Evolutionary conservation across 2,888 invertebrate genomes (phyloP).

Genomic region (Gastrophysa polygoni): DNA sequence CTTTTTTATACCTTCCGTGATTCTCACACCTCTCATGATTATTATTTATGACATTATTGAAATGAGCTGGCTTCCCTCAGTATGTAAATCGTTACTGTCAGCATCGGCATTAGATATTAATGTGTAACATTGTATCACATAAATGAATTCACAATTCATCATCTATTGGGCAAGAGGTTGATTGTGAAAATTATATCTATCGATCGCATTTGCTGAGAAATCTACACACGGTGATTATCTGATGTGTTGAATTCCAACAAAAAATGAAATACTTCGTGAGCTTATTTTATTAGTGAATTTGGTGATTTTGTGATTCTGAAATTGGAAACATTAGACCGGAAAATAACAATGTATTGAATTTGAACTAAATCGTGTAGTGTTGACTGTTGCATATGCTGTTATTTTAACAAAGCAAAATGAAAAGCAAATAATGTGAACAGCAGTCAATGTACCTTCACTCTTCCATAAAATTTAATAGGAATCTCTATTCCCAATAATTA

Average conservation of each 20-base stretch:
- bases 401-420: background rate
- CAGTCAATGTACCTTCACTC: constrained; percentile 4
- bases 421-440: background rate
- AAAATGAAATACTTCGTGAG: too few species aligned
- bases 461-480: constrained; percentile 16
- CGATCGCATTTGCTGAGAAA: too few species aligned
- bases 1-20: constrained; percentile 1
- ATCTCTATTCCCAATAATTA: constrained; percentile 20
- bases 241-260: too few species aligned
- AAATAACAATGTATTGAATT: background rate
- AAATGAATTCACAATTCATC: background rate
- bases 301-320: too few species aligned
- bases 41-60: constrained; percentile 25
- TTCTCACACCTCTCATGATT: constrained; percentile 20
- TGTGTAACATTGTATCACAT: constrained; percentile 14
- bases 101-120: background rate
- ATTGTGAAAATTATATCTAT: background rate
- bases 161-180: background rate
- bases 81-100: constrained; percentile 19
- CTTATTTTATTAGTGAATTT: too few species aligned
- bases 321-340: too few species aligned
- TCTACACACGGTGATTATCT: too few species aligned
- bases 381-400: background rate
- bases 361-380: background rate
- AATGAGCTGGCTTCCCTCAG: constrained; percentile 20